Evolutionary conservation across 2,113 vertebrate species (phyloP), one percentile per base, ranked within the genome.

Genomic region (Erythrocercus mccallii): DNA sequence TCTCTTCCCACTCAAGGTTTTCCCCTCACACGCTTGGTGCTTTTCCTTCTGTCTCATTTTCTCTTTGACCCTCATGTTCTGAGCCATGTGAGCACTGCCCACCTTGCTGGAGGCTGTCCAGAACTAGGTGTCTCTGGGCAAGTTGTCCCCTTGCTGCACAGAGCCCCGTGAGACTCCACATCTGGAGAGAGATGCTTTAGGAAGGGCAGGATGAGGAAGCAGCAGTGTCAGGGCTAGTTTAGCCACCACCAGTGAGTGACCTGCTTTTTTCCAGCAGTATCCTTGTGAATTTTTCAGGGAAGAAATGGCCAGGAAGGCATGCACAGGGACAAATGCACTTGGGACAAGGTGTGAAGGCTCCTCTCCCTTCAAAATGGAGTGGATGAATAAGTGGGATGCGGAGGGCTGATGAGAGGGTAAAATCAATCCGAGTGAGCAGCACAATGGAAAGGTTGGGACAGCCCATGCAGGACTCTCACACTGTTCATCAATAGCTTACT

Each of bases 131-230:
- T 51, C 11, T 42, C 35, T 20, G 51, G 53, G n/a, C 28, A 10
- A 16, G 37, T 11, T 12, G 22, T 65, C 11, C 44, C 20, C 40
- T 65, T 42, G 45, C 45, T 70, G 28, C 70, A 30, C 27, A 82
- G 62, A 66, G 38, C 61, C 44, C 33, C 3, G 0, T 5, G 12
- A 40, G 35, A 5, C 42, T 50, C 6, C 10, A 22, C 1, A 0
- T 31, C 53, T 64, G 40, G 17, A 86, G 68, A 57, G 33, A 58
- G n/a, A 24, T 6, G 45, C n/a, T 73, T 58, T 78, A 85, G 50
- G 54, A 89, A 37, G 23, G n/a, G 61, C 18, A 54, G 28, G 47
- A 38, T 45, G 56, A 62, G 38, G 30, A 73, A 70, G 47, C 14
- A 56, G 31, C 50, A 57, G 17, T 15, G 15, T 28, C 31, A 44